Evolutionary conservation across 2,113 vertebrate genomes (phyloP).

Genomic region (Vulpes vulpes): DNA sequence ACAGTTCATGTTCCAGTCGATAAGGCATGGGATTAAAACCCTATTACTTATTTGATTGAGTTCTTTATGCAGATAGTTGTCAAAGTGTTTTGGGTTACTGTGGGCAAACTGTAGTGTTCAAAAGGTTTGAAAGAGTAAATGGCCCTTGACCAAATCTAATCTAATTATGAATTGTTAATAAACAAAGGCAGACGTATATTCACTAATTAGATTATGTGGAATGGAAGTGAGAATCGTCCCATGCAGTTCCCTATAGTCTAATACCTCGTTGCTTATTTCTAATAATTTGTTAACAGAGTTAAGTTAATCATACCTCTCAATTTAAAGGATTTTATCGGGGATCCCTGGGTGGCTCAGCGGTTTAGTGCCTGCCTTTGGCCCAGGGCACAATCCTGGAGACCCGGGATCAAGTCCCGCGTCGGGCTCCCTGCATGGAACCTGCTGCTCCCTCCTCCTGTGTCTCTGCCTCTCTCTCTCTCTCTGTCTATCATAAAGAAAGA

Average conservation of each 20-base stretch:
- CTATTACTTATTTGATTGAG: constrained; percentile 79
- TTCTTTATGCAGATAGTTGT: constrained; percentile 71
- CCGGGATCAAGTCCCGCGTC: too few species aligned
- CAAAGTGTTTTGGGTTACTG: constrained; percentile 75
- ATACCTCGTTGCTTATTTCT: neutral
- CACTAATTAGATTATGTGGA: constrained; percentile 74
- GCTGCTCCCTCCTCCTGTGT: too few species aligned
- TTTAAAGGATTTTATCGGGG: neutral
- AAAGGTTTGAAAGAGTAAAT: constrained; percentile 80
- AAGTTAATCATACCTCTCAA: neutral
- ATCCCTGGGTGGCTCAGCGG: too few species aligned
- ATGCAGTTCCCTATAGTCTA: neutral
- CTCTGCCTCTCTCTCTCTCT: too few species aligned
- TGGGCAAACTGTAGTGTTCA: constrained; percentile 21
- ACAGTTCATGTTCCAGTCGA: constrained; percentile 74
- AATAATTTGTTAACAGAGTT: neutral
- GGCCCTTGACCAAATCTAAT: constrained; percentile 71
- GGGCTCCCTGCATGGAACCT: too few species aligned
- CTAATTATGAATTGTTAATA: constrained; percentile 83
- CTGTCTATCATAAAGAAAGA: too few species aligned
- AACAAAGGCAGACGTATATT: constrained; percentile 75
- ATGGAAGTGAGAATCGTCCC: constrained; percentile 25
- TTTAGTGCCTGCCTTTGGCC: too few species aligned
- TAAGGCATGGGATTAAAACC: constrained; percentile 77
- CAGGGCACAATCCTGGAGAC: too few species aligned